Conservation (phyloP, 1,140 invertebrate species). For the Penaeus japonicus region DNA sequence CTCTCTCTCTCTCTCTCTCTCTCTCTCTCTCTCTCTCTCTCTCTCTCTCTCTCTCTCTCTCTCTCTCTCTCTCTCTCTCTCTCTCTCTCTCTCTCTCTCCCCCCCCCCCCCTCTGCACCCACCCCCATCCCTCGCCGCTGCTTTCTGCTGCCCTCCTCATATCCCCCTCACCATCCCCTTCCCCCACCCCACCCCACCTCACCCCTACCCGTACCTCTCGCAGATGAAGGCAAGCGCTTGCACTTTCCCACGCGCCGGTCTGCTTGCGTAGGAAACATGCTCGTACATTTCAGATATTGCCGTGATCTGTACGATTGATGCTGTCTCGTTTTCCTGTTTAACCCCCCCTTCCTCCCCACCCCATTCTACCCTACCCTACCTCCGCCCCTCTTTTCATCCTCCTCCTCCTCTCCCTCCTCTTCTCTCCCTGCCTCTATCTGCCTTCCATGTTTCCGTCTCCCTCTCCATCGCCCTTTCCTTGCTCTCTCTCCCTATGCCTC, state of each 20-base stretch:
- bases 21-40: not conserved
- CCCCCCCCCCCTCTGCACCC: too few species aligned
- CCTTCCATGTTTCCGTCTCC: not conserved
- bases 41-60: too few species aligned
- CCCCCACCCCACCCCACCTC: not conserved
- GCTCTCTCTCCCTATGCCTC: not conserved
- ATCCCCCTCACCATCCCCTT: not conserved
- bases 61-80: too few species aligned
- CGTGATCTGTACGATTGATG: too few species aligned
- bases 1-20: not conserved
- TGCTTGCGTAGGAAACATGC: too few species aligned
- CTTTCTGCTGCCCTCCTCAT: not conserved
- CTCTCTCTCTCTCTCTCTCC: not conserved
- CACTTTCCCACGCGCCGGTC: too few species aligned
- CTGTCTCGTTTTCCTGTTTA: too few species aligned
- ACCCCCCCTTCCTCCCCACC: too few species aligned
- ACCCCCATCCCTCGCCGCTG: not conserved
- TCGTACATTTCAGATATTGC: too few species aligned
- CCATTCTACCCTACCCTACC: too few species aligned
- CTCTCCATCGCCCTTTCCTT: not conserved
- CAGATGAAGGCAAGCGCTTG: too few species aligned
- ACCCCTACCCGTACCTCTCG: too few species aligned
- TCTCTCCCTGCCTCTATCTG: not conserved
- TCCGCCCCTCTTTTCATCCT: not conserved
- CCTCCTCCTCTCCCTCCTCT: not conserved